Conservation (phyloP, 2,888 invertebrate genomes). For the Tetramorium bicarinatum region DNA sequence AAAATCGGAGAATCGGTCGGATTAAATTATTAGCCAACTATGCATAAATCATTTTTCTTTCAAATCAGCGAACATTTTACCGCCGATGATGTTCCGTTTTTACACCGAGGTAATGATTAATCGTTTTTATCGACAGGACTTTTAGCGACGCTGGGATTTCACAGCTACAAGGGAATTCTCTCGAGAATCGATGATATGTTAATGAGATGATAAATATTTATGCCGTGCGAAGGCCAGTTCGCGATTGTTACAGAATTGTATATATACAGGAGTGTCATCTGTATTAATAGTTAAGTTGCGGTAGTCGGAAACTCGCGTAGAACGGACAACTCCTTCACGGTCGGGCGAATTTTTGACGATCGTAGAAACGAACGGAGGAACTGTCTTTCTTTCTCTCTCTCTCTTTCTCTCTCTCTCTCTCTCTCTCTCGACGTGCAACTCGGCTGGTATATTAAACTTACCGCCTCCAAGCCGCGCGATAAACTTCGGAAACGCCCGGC, state of each 20-base stretch:
- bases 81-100: constrained; percentile 9
- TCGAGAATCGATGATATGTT: constrained; percentile 69
- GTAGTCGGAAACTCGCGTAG: constrained; percentile 33
- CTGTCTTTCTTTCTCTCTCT: constrained; percentile 19
- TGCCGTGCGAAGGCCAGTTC: constrained; percentile 56
- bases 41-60: constrained; percentile 21
- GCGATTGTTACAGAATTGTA: constrained; percentile 66
- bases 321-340: constrained; percentile 44
- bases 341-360: constrained; percentile 66
- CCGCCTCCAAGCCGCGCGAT: constrained; percentile 51
- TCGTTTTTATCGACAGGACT: constrained; percentile 48
- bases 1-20: background rate
- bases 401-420: background rate
- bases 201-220: constrained; percentile 75
- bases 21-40: constrained; percentile 33
- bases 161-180: constrained; percentile 60
- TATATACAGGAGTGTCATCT: constrained; percentile 50
- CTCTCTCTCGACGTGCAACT: constrained; percentile 54
- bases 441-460: constrained; percentile 62
- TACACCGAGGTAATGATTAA: constrained; percentile 41
- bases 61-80: constrained; percentile 14
- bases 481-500: constrained; percentile 55
- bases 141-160: constrained; percentile 37
- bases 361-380: constrained; percentile 1
- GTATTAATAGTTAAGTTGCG: constrained; percentile 68